Conservation (phyloP, 2,888 invertebrate genomes). For the Corythucha ciliata region DNA sequence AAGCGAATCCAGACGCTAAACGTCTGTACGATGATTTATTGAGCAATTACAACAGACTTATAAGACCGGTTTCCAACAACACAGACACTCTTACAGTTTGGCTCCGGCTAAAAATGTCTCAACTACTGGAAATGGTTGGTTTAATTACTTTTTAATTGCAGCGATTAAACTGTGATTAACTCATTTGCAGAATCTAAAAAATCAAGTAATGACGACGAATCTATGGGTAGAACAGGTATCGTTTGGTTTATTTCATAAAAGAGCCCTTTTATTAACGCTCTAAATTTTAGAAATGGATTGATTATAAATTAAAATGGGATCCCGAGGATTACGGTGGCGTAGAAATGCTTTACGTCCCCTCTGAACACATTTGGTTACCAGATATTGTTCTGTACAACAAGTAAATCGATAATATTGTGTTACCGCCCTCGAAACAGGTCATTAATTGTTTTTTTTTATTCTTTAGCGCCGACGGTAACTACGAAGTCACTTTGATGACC, state of each 20-base stretch:
- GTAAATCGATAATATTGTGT: too few species aligned
- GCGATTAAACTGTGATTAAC: too few species aligned
- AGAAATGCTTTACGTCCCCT: conserved; percentile 85
- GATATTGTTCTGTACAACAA: conserved; percentile 91
- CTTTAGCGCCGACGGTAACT: conserved; percentile 38
- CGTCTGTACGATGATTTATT: conserved; percentile 91
- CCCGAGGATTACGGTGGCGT: conserved; percentile 85
- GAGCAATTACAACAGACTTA: conserved; percentile 89
- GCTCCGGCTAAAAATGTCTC: conserved; percentile 80
- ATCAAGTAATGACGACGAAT: conserved; percentile 90
- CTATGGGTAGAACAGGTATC: conserved; percentile 86
- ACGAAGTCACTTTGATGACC: conserved; percentile 82
- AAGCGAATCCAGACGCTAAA: conserved; percentile 89
- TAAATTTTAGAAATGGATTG: conserved; percentile 71
- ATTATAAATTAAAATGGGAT: conserved; percentile 81
- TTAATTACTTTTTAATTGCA: too few species aligned
- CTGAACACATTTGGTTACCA: conserved; percentile 93
- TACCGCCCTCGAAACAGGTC: background rate
- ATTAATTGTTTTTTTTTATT: background rate
- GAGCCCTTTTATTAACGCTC: too few species aligned
- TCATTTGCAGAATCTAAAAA: conserved; percentile 59
- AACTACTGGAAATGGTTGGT: conserved; percentile 78
- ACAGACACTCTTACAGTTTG: conserved; percentile 85
- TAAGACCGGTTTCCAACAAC: conserved; percentile 86
- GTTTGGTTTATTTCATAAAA: too few species aligned